Conservation (phyloP, 2,797 vertebrate genomes). For the Rhinella marina region DNA sequence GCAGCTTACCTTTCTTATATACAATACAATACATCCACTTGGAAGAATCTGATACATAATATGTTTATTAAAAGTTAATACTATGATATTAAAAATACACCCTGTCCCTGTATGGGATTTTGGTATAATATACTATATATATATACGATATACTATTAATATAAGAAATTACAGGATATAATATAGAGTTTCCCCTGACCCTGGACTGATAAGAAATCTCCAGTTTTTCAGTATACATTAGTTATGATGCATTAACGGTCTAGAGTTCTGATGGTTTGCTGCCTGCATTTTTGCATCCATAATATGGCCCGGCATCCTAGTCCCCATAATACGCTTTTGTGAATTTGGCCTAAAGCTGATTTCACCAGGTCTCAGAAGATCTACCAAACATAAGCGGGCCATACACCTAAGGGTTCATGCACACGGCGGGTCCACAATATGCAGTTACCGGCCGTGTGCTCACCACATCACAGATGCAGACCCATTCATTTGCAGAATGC, state of each 20-base stretch:
- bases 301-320: too few species aligned
- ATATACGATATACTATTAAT: not conserved
- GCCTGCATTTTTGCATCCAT: not conserved
- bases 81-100: not conserved
- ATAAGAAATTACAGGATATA: not conserved
- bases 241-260: not conserved
- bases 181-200: not conserved
- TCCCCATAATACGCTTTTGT: too few species aligned
- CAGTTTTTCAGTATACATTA: not conserved
- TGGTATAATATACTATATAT: not conserved
- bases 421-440: too few species aligned
- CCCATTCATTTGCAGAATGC: too few species aligned
- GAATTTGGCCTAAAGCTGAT: too few species aligned
- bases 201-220: not conserved
- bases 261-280: not conserved
- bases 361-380: too few species aligned
- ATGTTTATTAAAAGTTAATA: not conserved
- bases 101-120: not conserved
- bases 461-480: too few species aligned
- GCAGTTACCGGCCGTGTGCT: too few species aligned
- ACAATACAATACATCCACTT: not conserved
- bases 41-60: not conserved
- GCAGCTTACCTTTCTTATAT: not conserved
- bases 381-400: too few species aligned
- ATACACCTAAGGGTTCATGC: too few species aligned